Conservation (phyloP, 2,888 invertebrate species). For the Drosophila nr. fundita region DNA sequence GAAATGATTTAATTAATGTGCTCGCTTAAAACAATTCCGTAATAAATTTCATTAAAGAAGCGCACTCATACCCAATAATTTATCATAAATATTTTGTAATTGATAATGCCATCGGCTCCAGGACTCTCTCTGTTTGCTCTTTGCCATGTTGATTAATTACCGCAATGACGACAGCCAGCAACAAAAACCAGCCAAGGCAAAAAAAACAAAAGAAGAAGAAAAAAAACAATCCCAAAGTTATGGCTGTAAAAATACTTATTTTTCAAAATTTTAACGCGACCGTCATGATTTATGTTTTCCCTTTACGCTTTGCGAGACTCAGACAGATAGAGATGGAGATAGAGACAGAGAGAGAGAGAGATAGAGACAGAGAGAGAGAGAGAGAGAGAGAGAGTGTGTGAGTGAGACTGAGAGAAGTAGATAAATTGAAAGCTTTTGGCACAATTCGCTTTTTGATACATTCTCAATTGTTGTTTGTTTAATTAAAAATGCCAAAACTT, state of each 20-base stretch:
- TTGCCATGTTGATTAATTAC: slow-evolving; percentile 71
- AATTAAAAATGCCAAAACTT: slow-evolving; percentile 73
- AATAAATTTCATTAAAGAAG: slow-evolving; percentile 69
- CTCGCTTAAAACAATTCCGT: slow-evolving; percentile 66
- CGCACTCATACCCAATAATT: slow-evolving; percentile 57
- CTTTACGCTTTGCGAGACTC: background rate
- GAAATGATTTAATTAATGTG: slow-evolving; percentile 63
- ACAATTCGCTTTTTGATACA: slow-evolving; percentile 61
- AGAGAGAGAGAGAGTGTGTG: background rate
- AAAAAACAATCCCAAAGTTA: slow-evolving; percentile 57
- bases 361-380: background rate
- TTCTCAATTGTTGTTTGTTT: slow-evolving; percentile 66
- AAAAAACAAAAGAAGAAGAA: slow-evolving; percentile 6
- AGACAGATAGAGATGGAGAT: background rate
- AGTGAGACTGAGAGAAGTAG: slow-evolving; percentile 12
- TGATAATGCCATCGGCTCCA: slow-evolving; percentile 68
- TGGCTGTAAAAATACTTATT: slow-evolving; percentile 66
- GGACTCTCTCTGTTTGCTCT: slow-evolving; percentile 46
- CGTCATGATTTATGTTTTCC: slow-evolving; percentile 68
- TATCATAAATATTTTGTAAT: slow-evolving; percentile 73
- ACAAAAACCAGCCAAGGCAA: slow-evolving; percentile 9
- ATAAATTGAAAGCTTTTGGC: slow-evolving; percentile 58
- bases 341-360: background rate
- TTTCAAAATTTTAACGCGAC: slow-evolving; percentile 64
- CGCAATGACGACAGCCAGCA: slow-evolving; percentile 62